Base-by-base conservation (phyloP, 2,113 vertebrate species). In the Tapirus terrestris region DNA sequence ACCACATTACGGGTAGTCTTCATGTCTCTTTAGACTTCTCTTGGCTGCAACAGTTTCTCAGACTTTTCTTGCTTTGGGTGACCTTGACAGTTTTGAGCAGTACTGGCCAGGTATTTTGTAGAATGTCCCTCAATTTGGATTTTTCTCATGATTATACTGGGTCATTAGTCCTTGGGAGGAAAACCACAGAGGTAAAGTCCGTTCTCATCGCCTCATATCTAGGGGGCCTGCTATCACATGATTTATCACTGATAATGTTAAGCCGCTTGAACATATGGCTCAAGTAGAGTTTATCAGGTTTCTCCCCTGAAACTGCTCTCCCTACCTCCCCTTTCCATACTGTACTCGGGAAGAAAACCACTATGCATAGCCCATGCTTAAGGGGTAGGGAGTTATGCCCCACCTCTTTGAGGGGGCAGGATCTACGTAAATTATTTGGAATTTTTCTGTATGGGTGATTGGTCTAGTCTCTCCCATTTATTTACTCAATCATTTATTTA, bases 401-500 rank as follows among this genome's bases (percentile, higher is more conserved):
- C 9, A 80, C n/a, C 29, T 77, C 61, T 90, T 70, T 63, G n/a
- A 96, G 18, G 8, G n/a, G 5, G 33, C 3, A 39, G 23, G 23
- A 65, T 58, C 67, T 92, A 45, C 18, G 45, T 29, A 53, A 81
- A 95, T 85, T 58, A 89, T 89, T 89, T 60, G 56, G 45, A 76
- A 65, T 43, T 92, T 43, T 91, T 72, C 58, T 60, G 2, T 82
- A 36, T 72, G 51, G 56, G 17, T 33, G 58, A 88, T 65, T 80
- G 81, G 7, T 82, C 81, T 82, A 0, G 67, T 80, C 29, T 91
- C 51, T 8, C 60, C 4, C 21, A 56, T 76, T 86, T 51, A 36
- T 87, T 61, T 89, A 83, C 60, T 63, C 48, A 65, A 25, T 86
- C n/a, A 91, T 63, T 83, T 96, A 67, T 82, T 83, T 75, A 12